Evolutionary conservation across 2,797 vertebrate species (phyloP), one percentile per base, ranked within the genome.

Genomic region (Acridotheres tristis): DNA sequence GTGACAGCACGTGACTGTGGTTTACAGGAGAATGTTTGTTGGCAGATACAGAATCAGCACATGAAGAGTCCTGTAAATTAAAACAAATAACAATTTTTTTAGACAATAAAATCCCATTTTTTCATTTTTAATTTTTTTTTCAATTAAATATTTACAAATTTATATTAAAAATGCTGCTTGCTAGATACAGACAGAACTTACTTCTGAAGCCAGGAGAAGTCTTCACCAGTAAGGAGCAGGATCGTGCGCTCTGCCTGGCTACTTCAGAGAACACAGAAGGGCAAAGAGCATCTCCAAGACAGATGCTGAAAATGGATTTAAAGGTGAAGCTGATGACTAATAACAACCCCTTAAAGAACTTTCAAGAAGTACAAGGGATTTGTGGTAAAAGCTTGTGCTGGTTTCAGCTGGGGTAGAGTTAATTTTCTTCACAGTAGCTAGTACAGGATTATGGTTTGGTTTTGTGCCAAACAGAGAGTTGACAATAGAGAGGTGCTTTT

Each of bases 121-220:
- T 84, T 93, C 6, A 21, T 4, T 42, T 59, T 81, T 40, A 18
- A 50, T 72, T 25, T 36, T 32, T 50, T 81, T 81, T 16, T 40
- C 13, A 89, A 58, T 84, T 88, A 68, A 68, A 10, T 67, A 58
- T 93, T 90, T 77, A 45, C 42, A 85, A 78, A 73, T n/a, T 89
- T 89, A 32, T 62, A 57, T 59, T 57, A 90, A 81, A 80, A 40
- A 65, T 89, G 40, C 30, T 3, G 2, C 58, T 97, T 85, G 76
- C 72, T 89, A 78, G 48, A 93, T 74, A 89, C 69, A 90, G 85
- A 73, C 81, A 85, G 88, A 79, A 97, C 97, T 98, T 98, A 98
- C 97, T 97, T 97, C 97, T 97, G 95, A 91, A 97, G 94, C 88
- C 94, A 94, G 97, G 96, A 97, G 96, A 96, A 94, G 96, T 97